Conservation (phyloP, 1,140 invertebrate genomes). For the Trichogramma pretiosum region DNA sequence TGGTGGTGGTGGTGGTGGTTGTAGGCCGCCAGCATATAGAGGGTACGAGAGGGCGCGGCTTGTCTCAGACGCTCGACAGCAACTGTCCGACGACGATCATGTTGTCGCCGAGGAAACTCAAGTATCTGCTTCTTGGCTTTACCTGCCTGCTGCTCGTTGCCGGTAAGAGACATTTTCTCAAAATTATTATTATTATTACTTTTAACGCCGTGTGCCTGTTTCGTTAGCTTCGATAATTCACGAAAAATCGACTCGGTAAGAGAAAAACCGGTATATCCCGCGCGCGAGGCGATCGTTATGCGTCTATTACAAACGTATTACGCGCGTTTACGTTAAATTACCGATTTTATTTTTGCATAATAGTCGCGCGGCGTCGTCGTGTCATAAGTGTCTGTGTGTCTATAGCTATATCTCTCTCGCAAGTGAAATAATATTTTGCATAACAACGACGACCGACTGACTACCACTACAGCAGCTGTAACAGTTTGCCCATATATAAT, state of each 20-base stretch:
- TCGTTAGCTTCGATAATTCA: not conserved
- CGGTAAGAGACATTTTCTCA: conserved; percentile 34
- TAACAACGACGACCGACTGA: too few relatives aligned
- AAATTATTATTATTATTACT: too few relatives aligned
- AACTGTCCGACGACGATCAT: conserved; percentile 39
- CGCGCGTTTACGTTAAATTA: too few relatives aligned
- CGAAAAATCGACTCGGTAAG: not conserved
- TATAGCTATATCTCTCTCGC: too few relatives aligned
- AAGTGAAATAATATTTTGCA: too few relatives aligned
- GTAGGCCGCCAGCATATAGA: conserved; percentile 48
- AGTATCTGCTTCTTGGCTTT: conserved; percentile 32
- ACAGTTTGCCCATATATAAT: too few relatives aligned
- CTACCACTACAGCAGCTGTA: too few relatives aligned
- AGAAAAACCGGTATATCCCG: not conserved
- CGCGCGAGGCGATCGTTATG: not conserved
- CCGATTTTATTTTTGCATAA: too few relatives aligned
- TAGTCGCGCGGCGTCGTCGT: too few relatives aligned
- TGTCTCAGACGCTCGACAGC: conserved; percentile 43
- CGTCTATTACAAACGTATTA: too few relatives aligned
- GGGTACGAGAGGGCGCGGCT: conserved; percentile 46
- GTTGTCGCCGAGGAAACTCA: conserved; percentile 41
- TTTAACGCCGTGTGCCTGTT: too few relatives aligned
- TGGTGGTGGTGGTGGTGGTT: conserved; percentile 41
- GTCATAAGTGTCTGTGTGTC: too few relatives aligned
- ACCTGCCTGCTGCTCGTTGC: conserved; percentile 31